Percentiles rank a stretch among this genome's conserved stretches.
Conservation (phyloP, 2,113 vertebrate species). For the Accipiter cooperii region DNA sequence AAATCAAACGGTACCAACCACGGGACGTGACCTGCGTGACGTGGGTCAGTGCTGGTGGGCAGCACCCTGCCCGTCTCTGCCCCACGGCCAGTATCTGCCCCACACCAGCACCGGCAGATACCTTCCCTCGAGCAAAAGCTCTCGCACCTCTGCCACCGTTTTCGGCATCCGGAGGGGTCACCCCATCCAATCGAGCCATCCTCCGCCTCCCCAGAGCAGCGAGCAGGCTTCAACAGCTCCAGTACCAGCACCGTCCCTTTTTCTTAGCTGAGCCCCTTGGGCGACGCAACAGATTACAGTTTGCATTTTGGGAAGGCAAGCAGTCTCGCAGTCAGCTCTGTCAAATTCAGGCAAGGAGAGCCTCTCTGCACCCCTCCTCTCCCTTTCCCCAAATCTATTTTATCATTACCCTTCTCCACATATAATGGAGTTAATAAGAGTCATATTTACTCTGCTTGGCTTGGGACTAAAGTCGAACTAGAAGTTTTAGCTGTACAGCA, state of each 20-base stretch:
- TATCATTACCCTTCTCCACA: background rate
- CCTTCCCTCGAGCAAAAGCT: background rate
- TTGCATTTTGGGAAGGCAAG: background rate
- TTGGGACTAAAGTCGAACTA: background rate
- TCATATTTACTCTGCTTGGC: background rate
- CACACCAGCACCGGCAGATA: rapidly evolving
- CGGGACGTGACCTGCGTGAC: rapidly evolving
- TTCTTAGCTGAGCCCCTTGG: background rate
- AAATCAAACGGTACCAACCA: background rate
- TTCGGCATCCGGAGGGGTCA: background rate
- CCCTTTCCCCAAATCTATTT: background rate
- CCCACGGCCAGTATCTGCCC: background rate
- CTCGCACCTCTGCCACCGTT: background rate
- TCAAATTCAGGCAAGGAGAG: background rate
- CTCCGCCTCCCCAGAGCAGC: background rate
- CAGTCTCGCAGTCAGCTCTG: background rate
- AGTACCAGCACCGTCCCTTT: background rate
- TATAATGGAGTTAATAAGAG: background rate
- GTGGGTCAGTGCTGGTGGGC: rapidly evolving
- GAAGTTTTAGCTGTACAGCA: background rate
- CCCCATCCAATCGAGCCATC: rapidly evolving
- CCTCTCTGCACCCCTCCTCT: background rate
- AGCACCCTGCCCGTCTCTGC: background rate
- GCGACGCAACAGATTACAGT: background rate
- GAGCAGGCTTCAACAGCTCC: background rate